These are phyloP conservation scores for Euzophera pinguis DNA, from an alignment of 2,888 invertebrate genomes.

Conservation along the genomic window DNA sequence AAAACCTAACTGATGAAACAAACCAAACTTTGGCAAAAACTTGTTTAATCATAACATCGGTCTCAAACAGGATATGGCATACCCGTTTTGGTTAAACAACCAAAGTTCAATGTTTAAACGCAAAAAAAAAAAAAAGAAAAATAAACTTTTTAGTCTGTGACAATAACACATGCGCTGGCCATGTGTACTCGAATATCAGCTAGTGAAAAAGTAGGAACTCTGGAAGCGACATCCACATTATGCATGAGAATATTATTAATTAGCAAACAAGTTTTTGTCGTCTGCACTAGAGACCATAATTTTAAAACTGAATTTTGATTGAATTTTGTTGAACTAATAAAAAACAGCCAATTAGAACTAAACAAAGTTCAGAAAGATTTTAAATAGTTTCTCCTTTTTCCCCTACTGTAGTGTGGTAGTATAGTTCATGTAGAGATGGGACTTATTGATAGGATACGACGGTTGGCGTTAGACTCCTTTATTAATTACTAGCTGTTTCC, in stretches of 20 bases:
- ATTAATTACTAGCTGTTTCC: too few species aligned
- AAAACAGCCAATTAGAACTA: too few species aligned
- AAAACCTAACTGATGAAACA: background rate
- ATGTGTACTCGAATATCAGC: slow-evolving; percentile 9
- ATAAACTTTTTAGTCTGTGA: slow-evolving; percentile 9
- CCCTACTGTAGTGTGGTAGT: too few species aligned
- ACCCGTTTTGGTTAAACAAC: slow-evolving; percentile 3
- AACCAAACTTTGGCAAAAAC: slow-evolving; percentile 4
- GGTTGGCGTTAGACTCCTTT: too few species aligned
- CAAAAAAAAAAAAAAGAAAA: background rate
- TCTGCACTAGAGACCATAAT: too few species aligned
- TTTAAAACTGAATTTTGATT: too few species aligned
- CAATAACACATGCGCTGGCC: slow-evolving; percentile 10
- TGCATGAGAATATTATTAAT: background rate
- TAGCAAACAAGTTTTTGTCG: too few species aligned
- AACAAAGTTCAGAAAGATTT: too few species aligned
- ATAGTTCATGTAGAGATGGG: too few species aligned
- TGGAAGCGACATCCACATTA: background rate
- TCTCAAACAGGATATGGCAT: slow-evolving; percentile 2
- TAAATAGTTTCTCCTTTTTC: too few species aligned
- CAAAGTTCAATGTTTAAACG: background rate
- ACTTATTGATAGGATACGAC: too few species aligned
- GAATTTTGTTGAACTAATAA: too few species aligned
- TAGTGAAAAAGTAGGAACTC: background rate
- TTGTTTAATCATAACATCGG: slow-evolving; percentile 8